Conservation (phyloP, 2,113 vertebrate genomes). For the Aspidoscelis tigris region DNA sequence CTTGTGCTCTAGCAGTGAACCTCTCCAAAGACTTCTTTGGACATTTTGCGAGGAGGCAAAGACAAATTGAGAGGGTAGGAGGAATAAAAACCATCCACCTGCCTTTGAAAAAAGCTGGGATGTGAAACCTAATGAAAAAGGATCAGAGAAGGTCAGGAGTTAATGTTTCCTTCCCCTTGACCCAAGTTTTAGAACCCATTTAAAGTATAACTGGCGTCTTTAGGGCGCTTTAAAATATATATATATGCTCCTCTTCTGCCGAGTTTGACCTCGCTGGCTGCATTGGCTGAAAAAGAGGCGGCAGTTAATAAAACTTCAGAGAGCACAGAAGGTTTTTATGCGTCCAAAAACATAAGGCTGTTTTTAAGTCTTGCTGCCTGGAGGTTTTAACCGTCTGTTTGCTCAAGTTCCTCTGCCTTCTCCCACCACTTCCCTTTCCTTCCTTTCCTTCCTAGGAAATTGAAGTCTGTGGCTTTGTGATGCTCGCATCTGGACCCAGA, state of each 20-base stretch:
- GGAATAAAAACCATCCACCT: too few relatives aligned
- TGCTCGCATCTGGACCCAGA: conserved; percentile 44
- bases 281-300: background rate
- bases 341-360: background rate
- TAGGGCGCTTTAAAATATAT: too few relatives aligned
- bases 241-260: too few relatives aligned
- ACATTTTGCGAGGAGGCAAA: too few relatives aligned
- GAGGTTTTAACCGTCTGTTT: background rate
- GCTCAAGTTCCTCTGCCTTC: background rate
- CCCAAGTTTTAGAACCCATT: background rate
- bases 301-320: background rate
- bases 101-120: too few relatives aligned
- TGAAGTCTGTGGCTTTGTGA: conserved; percentile 51
- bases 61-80: too few relatives aligned
- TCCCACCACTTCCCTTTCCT: too few relatives aligned
- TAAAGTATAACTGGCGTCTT: background rate
- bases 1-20: too few relatives aligned
- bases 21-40: too few relatives aligned
- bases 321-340: background rate
- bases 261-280: background rate
- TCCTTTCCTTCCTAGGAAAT: conserved; percentile 37
- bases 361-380: too few relatives aligned
- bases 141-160: background rate
- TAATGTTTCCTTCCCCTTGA: background rate
- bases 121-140: too few relatives aligned